Evolutionary conservation across 2,113 vertebrate genomes (phyloP).

Genomic region (Oreotrochilus melanogaster): DNA sequence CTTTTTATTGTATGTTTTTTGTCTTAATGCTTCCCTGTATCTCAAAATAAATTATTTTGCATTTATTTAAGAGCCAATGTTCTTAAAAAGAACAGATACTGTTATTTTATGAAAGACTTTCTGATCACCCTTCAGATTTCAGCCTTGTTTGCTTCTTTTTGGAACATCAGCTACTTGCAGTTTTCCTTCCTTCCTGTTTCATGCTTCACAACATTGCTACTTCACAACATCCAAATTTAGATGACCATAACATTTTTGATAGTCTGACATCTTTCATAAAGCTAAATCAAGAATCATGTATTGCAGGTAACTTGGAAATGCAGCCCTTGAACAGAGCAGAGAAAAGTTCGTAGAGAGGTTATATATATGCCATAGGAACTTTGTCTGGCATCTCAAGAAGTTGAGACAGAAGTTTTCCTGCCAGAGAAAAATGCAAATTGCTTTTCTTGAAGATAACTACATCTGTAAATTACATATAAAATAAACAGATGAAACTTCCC

Average conservation of each 20-base stretch:
- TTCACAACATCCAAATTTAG: not conserved
- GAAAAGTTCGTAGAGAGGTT: not conserved
- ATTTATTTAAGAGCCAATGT: not conserved
- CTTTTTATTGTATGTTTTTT: not conserved
- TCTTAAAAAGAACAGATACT: not conserved
- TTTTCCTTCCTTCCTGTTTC: not conserved
- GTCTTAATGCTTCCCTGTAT: not conserved
- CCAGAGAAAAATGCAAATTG: not conserved
- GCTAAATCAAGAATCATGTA: not conserved
- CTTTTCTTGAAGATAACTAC: not conserved
- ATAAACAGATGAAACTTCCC: not conserved
- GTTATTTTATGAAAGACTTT: not conserved
- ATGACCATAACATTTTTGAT: not conserved
- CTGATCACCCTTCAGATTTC: not conserved
- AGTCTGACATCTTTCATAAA: not conserved
- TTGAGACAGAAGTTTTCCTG: not conserved
- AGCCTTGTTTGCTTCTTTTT: not conserved
- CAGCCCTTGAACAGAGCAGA: not conserved
- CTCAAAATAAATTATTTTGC: not conserved
- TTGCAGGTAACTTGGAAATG: not conserved
- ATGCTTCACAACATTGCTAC: not conserved
- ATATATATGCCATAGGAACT: not conserved
- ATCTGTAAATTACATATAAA: not conserved
- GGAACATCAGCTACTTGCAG: not conserved
- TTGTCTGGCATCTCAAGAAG: not conserved